Base-by-base conservation (phyloP, 2,797 vertebrate genomes). In the Acridotheres tristis region DNA sequence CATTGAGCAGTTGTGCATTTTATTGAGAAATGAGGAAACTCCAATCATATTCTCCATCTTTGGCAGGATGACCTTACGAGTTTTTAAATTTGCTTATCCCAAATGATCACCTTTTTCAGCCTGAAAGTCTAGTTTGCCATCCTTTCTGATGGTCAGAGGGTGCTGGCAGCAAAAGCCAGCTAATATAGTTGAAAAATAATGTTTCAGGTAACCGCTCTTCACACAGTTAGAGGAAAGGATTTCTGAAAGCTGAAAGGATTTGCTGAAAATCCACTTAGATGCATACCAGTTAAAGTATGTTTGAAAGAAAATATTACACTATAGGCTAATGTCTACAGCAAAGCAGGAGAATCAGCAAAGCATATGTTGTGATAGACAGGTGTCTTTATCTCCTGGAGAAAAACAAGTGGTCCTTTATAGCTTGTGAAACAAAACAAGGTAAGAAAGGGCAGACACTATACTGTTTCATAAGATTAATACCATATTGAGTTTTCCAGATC, bases 1-100 rank as follows among this genome's bases (percentile, higher is more conserved):
- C 16, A 66, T 16, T 0, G 0, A 59, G 40, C 34, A 36, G 30
- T 1, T 83, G 17, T n/a, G 21, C 0, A 0, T 34, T 83, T 85
- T 71, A 75, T 9, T 77, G 42, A 59, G 63, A 84, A 81, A 84
- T 16, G 12, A 79, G 63, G 40, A 61, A 61, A 76, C 7, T 58
- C 21, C 30, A 34, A 0, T 21, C 6, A 13, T 43, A 45, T 34
- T 78, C 47, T 76, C 9, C 12, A 29, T 67, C 55, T 66, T 87
- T 67, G 29, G 34, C 38, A 72, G 43, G 30, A 45, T 59, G 59
- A 48, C 20, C 4, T 54, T 50, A 36, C 0, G 1, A n/a, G 26
- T 65, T 81, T 77, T 88, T 71, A 16, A 61, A 3, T 74, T 74
- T 85, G 13, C 5, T 9, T 36, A 50, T 30, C 22, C n/a, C 1